These are phyloP conservation scores for Euphydryas editha DNA, from an alignment of 2,888 invertebrate species.

Conservation along the genomic window DNA sequence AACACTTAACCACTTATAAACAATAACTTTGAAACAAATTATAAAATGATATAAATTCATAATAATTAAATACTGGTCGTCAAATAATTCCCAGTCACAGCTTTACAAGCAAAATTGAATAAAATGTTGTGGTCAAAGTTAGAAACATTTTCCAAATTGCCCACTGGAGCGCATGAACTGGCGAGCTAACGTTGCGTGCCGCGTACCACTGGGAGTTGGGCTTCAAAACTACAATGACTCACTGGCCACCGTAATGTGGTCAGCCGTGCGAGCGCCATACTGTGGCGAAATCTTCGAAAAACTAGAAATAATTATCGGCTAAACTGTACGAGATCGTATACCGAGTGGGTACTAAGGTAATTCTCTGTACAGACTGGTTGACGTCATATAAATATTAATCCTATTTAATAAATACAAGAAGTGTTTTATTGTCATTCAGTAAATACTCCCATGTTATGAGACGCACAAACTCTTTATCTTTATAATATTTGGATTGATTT, in stretches of 20 bases:
- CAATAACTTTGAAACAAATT: not conserved
- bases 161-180: conserved; percentile 69
- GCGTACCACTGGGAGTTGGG: conserved; percentile 47
- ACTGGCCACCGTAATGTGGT: conserved; percentile 58
- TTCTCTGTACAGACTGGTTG: too few species aligned
- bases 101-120: conserved; percentile 35
- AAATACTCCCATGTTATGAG: too few species aligned
- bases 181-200: conserved; percentile 73
- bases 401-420: too few species aligned
- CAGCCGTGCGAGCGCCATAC: conserved; percentile 53
- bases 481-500: too few species aligned
- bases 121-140: conserved; percentile 41
- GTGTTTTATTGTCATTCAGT: too few species aligned
- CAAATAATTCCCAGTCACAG: conserved; percentile 15
- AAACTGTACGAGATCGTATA: not conserved
- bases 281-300: conserved; percentile 22
- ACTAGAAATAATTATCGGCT: not conserved
- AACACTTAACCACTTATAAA: not conserved
- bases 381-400: too few species aligned
- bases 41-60: not conserved
- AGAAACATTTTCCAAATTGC: conserved; percentile 64
- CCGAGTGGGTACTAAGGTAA: not conserved
- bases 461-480: too few species aligned
- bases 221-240: conserved; percentile 67
- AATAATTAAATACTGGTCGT: not conserved